These are phyloP conservation scores for Trialeurodes vaporariorum DNA, from an alignment of 1,140 invertebrate species.

Conservation along the genomic window DNA sequence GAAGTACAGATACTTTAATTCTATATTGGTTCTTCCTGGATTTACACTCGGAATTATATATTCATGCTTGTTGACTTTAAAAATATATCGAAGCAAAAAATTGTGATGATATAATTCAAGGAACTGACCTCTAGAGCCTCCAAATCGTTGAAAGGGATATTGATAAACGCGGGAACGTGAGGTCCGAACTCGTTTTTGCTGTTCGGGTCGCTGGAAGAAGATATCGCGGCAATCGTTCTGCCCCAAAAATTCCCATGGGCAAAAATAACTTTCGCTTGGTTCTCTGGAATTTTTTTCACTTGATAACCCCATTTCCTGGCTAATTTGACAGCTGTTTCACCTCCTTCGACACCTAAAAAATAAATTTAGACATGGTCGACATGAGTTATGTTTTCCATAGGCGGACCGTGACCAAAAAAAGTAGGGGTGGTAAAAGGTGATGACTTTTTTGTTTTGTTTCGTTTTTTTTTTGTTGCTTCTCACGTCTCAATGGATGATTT, in stretches of 20 bases:
- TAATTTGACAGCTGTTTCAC: conserved; percentile 65
- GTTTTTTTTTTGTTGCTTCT: no score
- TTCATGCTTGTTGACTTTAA: no score
- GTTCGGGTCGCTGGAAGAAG: conserved; percentile 57
- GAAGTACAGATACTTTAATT: no score
- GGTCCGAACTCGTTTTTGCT: conserved; percentile 62
- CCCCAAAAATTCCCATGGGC: conserved; percentile 74
- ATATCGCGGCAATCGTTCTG: conserved; percentile 65
- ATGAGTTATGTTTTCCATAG: no score
- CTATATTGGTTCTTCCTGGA: no score
- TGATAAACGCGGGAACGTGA: conserved; percentile 59
- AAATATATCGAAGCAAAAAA: no score
- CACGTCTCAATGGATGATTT: no score
- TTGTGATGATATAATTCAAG: no score
- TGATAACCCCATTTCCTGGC: conserved; percentile 67
- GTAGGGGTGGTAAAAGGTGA: no score
- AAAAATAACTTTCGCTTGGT: conserved; percentile 63
- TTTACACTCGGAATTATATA: no score
- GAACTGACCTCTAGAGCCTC: conserved; percentile 49
- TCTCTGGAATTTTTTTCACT: conserved; percentile 54
- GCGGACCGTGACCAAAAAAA: no score
- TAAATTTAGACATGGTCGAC: neutral
- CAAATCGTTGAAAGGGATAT: conserved; percentile 60
- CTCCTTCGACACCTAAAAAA: conserved; percentile 58
- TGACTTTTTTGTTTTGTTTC: no score